These are phyloP conservation scores for Deilephila elpenor DNA, from an alignment of 2,888 invertebrate species.

Conservation along the genomic window DNA sequence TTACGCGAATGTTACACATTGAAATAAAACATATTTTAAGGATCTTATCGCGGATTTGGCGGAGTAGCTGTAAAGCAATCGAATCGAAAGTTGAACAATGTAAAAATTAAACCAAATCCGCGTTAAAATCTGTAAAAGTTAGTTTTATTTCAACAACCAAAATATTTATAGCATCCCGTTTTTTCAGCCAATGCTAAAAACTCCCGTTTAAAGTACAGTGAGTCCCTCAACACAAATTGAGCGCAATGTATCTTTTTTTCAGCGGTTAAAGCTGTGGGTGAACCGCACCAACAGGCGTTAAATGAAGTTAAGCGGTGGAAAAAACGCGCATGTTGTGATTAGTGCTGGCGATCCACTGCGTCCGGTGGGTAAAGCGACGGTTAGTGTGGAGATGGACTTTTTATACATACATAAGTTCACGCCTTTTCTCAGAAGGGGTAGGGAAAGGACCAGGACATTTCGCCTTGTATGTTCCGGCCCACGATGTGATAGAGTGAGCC, in stretches of 20 bases:
- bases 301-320: constrained; percentile 58
- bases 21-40: no score
- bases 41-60: no score
- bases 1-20: no score
- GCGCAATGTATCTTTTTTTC: constrained; percentile 6
- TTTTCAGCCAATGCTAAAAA: background rate
- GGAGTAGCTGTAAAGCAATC: no score
- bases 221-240: constrained; percentile 9
- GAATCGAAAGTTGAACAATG: no score
- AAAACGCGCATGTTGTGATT: constrained; percentile 33
- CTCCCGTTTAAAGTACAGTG: background rate
- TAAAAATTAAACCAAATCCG: no score
- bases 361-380: constrained; percentile 44
- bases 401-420: background rate
- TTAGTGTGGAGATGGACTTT: constrained; percentile 53
- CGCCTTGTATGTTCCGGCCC: no score
- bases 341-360: constrained; percentile 46
- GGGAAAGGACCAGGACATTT: no score
- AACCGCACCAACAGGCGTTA: constrained; percentile 59
- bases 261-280: constrained; percentile 35
- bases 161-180: background rate
- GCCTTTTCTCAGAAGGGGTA: no score
- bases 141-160: background rate
- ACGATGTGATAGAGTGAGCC: no score
- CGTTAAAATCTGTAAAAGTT: no score